Percentiles rank a stretch among this genome's conserved stretches.
phyloP scores from a whole-genome alignment of 1,140 invertebrate species.

The Choristoneura fumiferana region DNA sequence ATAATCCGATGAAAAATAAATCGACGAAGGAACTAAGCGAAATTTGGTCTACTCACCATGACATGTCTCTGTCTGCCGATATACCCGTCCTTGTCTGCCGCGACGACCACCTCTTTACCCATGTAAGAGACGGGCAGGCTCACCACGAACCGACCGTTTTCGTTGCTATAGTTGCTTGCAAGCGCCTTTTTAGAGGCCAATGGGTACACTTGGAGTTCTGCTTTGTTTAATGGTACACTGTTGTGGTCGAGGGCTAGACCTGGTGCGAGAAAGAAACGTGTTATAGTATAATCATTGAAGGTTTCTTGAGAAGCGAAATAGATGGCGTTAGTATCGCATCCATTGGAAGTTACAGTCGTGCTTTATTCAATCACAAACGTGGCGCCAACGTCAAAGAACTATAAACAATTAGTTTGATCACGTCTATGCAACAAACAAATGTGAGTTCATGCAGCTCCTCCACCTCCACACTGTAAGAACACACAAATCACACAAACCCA shows the following conservation, averaged over 20 bases:
- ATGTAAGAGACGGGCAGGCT: slow-evolving; percentile 43
- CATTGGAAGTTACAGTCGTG: too few relatives aligned
- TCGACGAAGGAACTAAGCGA: too few relatives aligned
- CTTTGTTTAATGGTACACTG: slow-evolving; percentile 39
- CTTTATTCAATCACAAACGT: too few relatives aligned
- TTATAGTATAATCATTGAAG: neutral
- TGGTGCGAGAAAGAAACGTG: slow-evolving; percentile 24
- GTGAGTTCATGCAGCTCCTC: too few relatives aligned
- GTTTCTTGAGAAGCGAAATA: neutral
- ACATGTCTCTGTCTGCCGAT: slow-evolving; percentile 45
- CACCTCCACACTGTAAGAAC: too few relatives aligned
- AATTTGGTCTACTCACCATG: slow-evolving; percentile 41
- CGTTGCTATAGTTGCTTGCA: slow-evolving; percentile 40
- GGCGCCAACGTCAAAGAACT: too few relatives aligned
- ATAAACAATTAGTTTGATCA: too few relatives aligned
- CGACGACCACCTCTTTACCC: slow-evolving; percentile 46
- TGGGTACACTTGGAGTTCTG: slow-evolving; percentile 34
- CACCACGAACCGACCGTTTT: slow-evolving; percentile 44
- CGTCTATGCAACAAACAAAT: too few relatives aligned
- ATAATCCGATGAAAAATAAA: too few relatives aligned
- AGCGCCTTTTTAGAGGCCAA: slow-evolving; percentile 26
- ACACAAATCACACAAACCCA: too few relatives aligned
- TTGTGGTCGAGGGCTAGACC: slow-evolving; percentile 48
- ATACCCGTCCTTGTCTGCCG: slow-evolving; percentile 42
- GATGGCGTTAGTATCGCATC: too few relatives aligned